Conservation (phyloP, 2,888 invertebrate genomes). For the Dichetophora obliterata region DNA sequence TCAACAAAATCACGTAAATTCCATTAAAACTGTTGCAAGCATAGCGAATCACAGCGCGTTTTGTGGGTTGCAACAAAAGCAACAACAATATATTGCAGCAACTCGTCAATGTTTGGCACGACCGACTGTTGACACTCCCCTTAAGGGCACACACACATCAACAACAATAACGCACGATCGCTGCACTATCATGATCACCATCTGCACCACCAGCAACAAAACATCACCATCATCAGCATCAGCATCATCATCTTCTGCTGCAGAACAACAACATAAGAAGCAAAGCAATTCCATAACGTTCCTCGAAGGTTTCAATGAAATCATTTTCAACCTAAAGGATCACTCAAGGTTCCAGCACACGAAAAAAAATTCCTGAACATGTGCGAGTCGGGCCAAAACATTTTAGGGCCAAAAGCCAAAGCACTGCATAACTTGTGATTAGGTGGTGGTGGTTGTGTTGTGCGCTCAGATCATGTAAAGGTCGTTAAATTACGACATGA, state of each 20-base stretch:
- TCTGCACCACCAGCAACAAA: not conserved
- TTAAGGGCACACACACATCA: conserved; percentile 40
- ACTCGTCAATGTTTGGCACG: conserved; percentile 45
- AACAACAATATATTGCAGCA: conserved; percentile 11
- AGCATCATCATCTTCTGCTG: not conserved
- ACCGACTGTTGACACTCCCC: conserved; percentile 59
- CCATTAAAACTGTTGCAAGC: conserved; percentile 58
- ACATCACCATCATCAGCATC: not conserved
- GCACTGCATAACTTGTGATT: conserved; percentile 36
- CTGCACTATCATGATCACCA: not conserved
- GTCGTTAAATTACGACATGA: conserved; percentile 58
- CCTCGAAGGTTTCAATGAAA: conserved; percentile 16
- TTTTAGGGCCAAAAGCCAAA: conserved; percentile 27
- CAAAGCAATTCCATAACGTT: conserved; percentile 19
- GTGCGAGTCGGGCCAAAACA: conserved; percentile 15
- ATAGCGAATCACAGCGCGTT: conserved; percentile 41
- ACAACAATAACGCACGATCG: conserved; percentile 20
- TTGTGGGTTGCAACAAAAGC: conserved; percentile 6
- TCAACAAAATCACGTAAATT: conserved; percentile 59
- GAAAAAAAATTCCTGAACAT: conserved; percentile 16
- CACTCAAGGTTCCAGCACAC: conserved; percentile 9
- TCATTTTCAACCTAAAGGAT: conserved; percentile 17
- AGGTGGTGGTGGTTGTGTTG: conserved; percentile 42
- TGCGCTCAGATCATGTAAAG: conserved; percentile 54
- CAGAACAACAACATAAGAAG: not conserved